These are phyloP conservation scores for Eudyptes chrysolophus DNA, from an alignment of 2,113 vertebrate species.

Conservation along the genomic window DNA sequence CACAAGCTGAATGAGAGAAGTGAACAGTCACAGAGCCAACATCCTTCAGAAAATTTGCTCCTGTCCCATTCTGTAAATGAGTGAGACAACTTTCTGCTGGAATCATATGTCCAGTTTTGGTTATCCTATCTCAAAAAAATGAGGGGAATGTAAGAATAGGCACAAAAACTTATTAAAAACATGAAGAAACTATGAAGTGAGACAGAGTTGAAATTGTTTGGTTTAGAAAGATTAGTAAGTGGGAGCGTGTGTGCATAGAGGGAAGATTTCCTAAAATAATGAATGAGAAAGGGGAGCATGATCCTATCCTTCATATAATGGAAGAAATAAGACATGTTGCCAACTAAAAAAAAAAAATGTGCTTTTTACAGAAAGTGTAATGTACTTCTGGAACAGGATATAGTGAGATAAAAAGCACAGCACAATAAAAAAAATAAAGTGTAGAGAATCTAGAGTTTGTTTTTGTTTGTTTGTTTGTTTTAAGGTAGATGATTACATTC, in stretches of 20 bases:
- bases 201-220: background rate
- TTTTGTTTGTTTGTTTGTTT: background rate
- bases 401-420: background rate
- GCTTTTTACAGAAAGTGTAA: background rate
- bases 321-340: background rate
- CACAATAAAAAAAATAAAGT: background rate
- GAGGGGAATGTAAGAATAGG: background rate
- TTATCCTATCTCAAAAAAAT: background rate
- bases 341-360: background rate
- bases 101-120: background rate
- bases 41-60: background rate
- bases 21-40: background rate
- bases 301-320: background rate
- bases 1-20: background rate
- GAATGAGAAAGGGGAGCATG: background rate
- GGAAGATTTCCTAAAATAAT: background rate
- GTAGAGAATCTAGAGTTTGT: background rate
- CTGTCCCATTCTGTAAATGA: background rate
- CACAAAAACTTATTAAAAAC: background rate
- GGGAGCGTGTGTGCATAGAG: background rate
- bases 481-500: background rate
- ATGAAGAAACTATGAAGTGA: background rate
- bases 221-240: background rate
- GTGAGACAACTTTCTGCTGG: background rate
- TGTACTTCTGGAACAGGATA: background rate